A percentile compares a stretch with the other conserved stretches of the same genome.
Evolutionary conservation across 2,113 vertebrate genomes (phyloP).

Genomic region (Helogale parvula): DNA sequence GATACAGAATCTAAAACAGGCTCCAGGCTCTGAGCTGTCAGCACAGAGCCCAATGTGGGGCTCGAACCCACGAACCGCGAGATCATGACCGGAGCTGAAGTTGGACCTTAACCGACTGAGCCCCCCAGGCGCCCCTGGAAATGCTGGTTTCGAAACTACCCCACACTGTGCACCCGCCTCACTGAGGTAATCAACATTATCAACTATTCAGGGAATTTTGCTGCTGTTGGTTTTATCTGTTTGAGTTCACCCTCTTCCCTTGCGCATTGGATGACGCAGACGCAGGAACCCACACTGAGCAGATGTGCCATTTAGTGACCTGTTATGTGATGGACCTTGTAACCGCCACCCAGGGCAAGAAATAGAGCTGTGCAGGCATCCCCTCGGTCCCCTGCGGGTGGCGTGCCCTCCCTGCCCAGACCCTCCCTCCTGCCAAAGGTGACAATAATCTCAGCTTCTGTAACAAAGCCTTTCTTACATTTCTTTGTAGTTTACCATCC

Average conservation of each 20-base stretch:
- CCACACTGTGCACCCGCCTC: neutral
- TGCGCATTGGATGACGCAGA: neutral
- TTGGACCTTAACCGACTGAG: too few species aligned
- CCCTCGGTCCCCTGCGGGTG: accelerated
- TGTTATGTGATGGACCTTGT: neutral
- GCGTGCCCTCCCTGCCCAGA: accelerated
- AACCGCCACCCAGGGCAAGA: neutral
- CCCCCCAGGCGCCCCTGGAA: neutral
- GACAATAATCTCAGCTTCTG: accelerated
- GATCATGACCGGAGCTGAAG: too few species aligned
- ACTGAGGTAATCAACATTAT: accelerated
- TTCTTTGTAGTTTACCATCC: neutral
- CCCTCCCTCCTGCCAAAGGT: accelerated
- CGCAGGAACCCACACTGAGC: accelerated
- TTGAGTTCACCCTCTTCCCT: neutral
- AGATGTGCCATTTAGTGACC: neutral
- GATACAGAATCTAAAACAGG: too few species aligned
- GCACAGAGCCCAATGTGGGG: too few species aligned
- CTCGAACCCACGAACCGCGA: too few species aligned
- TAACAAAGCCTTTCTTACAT: neutral
- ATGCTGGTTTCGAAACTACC: neutral
- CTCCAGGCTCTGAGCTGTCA: too few species aligned
- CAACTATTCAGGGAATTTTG: too few species aligned
- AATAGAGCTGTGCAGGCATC: neutral
- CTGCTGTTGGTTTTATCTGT: accelerated